phyloP scores from a whole-genome alignment of 2,797 vertebrate species.

The Cryptoblepharus egeriae region DNA sequence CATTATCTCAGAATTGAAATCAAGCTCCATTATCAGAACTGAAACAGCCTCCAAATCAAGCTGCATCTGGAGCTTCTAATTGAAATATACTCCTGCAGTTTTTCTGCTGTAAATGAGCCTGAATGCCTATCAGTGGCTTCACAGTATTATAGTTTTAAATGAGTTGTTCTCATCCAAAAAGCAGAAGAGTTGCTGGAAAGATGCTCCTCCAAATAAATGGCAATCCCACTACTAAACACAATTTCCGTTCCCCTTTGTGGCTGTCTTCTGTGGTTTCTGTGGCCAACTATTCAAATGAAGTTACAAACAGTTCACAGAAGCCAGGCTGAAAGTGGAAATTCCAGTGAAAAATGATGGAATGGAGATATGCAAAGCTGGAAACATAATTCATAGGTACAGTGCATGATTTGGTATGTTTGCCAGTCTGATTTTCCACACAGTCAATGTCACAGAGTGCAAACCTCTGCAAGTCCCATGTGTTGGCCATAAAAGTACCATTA shows the following conservation, averaged over 20 bases:
- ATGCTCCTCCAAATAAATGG: conserved; percentile 36
- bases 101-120: not conserved
- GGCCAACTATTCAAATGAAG: conserved; percentile 57
- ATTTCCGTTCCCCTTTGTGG: conserved; percentile 63
- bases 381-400: conserved; percentile 48
- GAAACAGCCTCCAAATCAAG: not conserved
- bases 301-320: not conserved
- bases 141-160: conserved; percentile 28
- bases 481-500: no score
- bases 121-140: not conserved
- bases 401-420: conserved; percentile 36
- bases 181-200: conserved; percentile 29
- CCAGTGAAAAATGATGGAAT: conserved; percentile 73
- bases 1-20: no score
- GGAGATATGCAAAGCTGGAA: conserved; percentile 68
- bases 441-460: conserved; percentile 44
- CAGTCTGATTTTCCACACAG: conserved; percentile 64
- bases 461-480: no score
- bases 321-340: conserved; percentile 57
- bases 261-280: conserved; percentile 62
- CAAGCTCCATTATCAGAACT: no score
- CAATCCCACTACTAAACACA: conserved; percentile 61
- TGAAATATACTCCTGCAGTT: not conserved
- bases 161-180: conserved; percentile 34
- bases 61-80: no score